Evolutionary conservation across 2,797 vertebrate genomes (phyloP).

Genomic region (Schizothorax lantsangensis): DNA sequence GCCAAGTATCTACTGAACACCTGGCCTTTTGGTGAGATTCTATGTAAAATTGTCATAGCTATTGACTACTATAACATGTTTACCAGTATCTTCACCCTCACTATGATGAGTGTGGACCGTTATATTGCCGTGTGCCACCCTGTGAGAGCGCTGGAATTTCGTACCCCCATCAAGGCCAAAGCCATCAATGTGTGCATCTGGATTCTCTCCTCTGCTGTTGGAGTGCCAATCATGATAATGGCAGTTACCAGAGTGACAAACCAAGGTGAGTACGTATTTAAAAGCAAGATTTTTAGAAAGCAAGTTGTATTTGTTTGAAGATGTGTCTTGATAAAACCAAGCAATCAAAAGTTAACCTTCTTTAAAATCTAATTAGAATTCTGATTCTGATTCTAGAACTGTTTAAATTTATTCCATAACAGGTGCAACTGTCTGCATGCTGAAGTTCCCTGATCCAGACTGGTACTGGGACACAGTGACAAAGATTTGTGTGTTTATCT

Average conservation of each 20-base stretch:
- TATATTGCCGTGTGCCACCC: slow-evolving; percentile 94
- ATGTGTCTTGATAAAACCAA: not conserved
- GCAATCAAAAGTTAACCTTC: not conserved
- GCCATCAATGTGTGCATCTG: slow-evolving; percentile 94
- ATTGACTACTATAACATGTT: slow-evolving; percentile 99
- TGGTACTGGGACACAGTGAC: slow-evolving; percentile 95
- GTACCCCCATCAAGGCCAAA: slow-evolving; percentile 91
- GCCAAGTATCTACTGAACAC: slow-evolving; percentile 94
- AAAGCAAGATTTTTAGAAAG: not conserved
- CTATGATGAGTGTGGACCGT: slow-evolving; percentile 96
- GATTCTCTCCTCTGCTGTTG: slow-evolving; percentile 89
- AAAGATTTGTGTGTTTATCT: slow-evolving; percentile 96
- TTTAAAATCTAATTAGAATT: not conserved
- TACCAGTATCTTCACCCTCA: slow-evolving; percentile 95
- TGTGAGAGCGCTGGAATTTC: slow-evolving; percentile 88
- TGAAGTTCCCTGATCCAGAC: slow-evolving; percentile 90
- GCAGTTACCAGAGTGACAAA: slow-evolving; percentile 85
- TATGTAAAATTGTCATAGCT: slow-evolving; percentile 91
- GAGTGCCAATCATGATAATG: slow-evolving; percentile 93
- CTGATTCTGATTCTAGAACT: not conserved
- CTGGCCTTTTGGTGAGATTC: slow-evolving; percentile 91
- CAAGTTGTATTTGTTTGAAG: not conserved
- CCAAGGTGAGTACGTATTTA: slow-evolving; percentile 72
- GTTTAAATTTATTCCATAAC: slow-evolving; percentile 36
- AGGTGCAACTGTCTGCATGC: slow-evolving; percentile 86